A percentile compares a stretch with the other conserved stretches of the same genome.
phyloP scores from a whole-genome alignment of 2,797 vertebrate genomes.

The Channa striata region DNA sequence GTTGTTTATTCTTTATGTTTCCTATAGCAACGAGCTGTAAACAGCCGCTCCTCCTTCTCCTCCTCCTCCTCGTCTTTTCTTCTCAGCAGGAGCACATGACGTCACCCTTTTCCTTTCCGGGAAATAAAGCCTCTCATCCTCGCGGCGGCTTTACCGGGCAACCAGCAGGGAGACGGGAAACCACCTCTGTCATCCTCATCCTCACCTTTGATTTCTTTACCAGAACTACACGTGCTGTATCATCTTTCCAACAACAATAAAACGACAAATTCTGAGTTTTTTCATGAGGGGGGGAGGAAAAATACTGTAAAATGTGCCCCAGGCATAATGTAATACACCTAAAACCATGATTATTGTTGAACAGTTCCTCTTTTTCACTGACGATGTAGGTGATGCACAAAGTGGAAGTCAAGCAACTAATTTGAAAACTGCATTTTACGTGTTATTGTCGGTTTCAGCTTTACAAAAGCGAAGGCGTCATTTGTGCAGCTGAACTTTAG shows the following conservation, averaged over 20 bases:
- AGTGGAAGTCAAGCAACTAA: no score
- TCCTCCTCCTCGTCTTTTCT: slow-evolving; percentile 43
- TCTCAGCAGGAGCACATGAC: slow-evolving; percentile 38
- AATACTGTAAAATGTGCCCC: no score
- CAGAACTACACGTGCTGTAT: background rate
- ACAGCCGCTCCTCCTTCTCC: slow-evolving; percentile 29
- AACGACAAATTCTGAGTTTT: background rate
- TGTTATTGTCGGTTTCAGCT: no score
- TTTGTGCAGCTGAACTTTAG: no score
- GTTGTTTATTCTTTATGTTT: no score
- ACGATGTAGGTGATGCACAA: no score
- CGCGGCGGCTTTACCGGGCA: slow-evolving; percentile 48
- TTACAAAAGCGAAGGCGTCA: no score
- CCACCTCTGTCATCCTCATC: slow-evolving; percentile 10
- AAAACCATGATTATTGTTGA: no score
- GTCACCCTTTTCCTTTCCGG: slow-evolving; percentile 67
- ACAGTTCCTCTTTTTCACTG: no score
- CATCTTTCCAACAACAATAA: background rate
- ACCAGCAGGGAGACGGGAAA: slow-evolving; percentile 23
- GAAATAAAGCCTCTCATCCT: slow-evolving; percentile 60
- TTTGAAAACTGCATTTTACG: no score
- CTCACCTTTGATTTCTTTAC: background rate
- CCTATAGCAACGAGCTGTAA: background rate
- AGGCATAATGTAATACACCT: no score
- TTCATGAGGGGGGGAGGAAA: no score